phyloP scores from a whole-genome alignment of 2,797 vertebrate species.

The Etheostoma perlongum region DNA sequence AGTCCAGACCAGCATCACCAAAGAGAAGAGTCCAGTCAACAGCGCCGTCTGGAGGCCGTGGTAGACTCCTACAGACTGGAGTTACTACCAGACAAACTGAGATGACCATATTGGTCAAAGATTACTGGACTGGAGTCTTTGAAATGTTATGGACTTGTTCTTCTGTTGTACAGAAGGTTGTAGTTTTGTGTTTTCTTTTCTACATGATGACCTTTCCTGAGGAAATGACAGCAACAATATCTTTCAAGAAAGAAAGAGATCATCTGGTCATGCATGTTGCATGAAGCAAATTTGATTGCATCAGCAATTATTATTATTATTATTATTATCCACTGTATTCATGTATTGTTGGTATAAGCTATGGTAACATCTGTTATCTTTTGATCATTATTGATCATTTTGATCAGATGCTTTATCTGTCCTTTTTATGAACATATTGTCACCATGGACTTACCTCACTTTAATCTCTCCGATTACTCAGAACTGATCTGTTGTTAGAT shows the following conservation, averaged over 20 bases:
- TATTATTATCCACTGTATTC: not conserved
- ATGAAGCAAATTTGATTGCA: conserved; percentile 19
- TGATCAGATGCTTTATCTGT: not conserved
- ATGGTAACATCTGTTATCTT: not conserved
- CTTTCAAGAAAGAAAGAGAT: conserved; percentile 67
- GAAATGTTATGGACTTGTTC: too few species aligned
- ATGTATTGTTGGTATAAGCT: not conserved
- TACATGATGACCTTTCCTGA: conserved; percentile 61
- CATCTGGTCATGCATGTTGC: conserved; percentile 55
- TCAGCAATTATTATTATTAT: conserved; percentile 13
- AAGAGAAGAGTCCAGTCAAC: conserved; percentile 41
- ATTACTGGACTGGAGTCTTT: too few species aligned
- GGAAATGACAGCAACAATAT: conserved; percentile 72
- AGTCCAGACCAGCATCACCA: conserved; percentile 28
- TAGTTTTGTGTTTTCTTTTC: not conserved
- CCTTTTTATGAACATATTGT: conserved; percentile 11
- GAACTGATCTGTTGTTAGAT: conserved; percentile 26
- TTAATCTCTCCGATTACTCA: not conserved
- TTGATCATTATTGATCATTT: conserved; percentile 12
- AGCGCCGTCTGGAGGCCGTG: conserved; percentile 64
- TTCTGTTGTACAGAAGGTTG: not conserved
- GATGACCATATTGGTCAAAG: too few species aligned
- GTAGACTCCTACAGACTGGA: too few species aligned
- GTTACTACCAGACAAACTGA: too few species aligned
- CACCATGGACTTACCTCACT: not conserved